These are phyloP conservation scores for Sisor rabdophorus DNA, from an alignment of 2,113 vertebrate genomes.

Conservation along the genomic window DNA sequence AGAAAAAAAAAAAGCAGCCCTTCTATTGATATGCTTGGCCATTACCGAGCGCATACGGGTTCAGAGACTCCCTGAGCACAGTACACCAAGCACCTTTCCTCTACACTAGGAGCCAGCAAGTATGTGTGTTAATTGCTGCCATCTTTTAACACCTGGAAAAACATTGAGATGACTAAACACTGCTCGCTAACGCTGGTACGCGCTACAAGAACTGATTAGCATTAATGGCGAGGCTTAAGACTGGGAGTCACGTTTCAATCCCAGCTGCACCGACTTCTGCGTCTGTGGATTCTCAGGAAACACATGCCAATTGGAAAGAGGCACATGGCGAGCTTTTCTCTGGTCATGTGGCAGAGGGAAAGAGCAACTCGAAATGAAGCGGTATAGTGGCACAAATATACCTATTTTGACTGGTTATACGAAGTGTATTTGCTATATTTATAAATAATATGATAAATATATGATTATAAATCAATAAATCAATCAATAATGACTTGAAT, in stretches of 20 bases:
- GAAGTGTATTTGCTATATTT: background rate
- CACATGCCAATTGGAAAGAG: slow-evolving; percentile 14
- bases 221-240: slow-evolving; percentile 17
- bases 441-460: background rate
- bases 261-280: background rate
- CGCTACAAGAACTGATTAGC: slow-evolving; percentile 28
- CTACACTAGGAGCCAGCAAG: background rate
- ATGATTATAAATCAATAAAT: too few relatives aligned
- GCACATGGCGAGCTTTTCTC: background rate
- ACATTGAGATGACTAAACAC: slow-evolving; percentile 28
- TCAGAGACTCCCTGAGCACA: background rate
- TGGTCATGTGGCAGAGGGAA: background rate
- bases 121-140: slow-evolving; percentile 28
- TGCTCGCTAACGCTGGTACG: background rate
- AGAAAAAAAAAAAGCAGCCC: background rate
- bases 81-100: slow-evolving; percentile 15
- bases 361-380: background rate
- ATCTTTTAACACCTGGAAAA: slow-evolving; percentile 37
- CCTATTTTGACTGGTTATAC: background rate
- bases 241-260: slow-evolving; percentile 33
- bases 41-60: background rate
- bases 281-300: slow-evolving; percentile 18
- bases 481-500: too few relatives aligned
- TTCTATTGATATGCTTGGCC: slow-evolving; percentile 11
- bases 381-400: background rate